Evolutionary conservation across 2,888 invertebrate species (phyloP), one percentile per base, ranked within the genome.

Genomic region (Lochmaea capreae): DNA sequence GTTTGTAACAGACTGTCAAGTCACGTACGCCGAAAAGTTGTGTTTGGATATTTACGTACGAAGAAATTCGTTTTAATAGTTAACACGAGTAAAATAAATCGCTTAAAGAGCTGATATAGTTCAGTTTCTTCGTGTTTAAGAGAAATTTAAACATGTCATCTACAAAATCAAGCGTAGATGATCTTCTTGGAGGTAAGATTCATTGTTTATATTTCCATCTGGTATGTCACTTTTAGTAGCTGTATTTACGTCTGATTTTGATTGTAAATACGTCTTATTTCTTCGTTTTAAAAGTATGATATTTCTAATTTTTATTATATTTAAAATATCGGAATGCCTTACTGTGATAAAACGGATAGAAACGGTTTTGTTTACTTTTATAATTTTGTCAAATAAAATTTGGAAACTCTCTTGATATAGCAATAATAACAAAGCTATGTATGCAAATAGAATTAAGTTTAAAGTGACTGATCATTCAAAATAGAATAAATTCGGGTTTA

Each of bases 111-210:
- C 43, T 71, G 12, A 33, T 22, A 71, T 65, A 5, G 65, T 46
- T 58, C 18, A 71, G 22, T 43, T 58, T 65, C 57, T 65, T 65
- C 18, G 58, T 58, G 58, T 58, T 76, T 61, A 16, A 46, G 57
- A 58, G 59, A 49, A 77, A 73, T 74, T 67, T 66, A 67, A 81
- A 81, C 78, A 87, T 87, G 87, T 86, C 87, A 83, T 86, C 87
- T 46, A 85, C 86, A 42, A 87, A 86, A 85, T 85, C 86, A 57
- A 87, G 86, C 80, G 79, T 84, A 75, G 87, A 87, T 80, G 87
- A 87, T 83, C 81, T 86, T 73, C 82, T 87, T 71, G 87, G 86
- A 81, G 87, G 87, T 87, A 81, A 85, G 86, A 81, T 80, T 82
- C 71, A 46, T 76, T 76, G 74, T 74, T 76, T 76, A 72, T 77